Evolutionary conservation across 2,113 vertebrate genomes (phyloP).

Genomic region (Pluvialis apricaria): DNA sequence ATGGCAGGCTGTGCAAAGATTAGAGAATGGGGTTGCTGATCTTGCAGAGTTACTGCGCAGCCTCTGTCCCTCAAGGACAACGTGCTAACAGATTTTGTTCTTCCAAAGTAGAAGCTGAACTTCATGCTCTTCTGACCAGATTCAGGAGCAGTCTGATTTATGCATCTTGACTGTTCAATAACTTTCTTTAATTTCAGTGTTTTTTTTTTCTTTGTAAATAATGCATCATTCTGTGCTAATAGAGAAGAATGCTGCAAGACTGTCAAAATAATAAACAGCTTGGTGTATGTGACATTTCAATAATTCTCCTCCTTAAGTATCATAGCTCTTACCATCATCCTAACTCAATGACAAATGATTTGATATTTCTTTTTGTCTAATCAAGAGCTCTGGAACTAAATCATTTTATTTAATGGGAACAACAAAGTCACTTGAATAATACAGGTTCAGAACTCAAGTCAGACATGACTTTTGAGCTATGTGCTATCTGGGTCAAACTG

Average conservation of each 20-base stretch:
- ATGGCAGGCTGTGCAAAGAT: neutral
- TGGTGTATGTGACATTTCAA: neutral
- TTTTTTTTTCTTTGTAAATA: neutral
- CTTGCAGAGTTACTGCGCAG: neutral
- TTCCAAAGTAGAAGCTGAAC: neutral
- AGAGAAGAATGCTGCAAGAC: neutral
- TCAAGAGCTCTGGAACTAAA: neutral
- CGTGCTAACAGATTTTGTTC: neutral
- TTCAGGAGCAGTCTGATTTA: neutral
- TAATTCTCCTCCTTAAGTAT: neutral
- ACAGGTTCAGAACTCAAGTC: neutral
- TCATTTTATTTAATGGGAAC: neutral
- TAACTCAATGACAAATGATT: neutral
- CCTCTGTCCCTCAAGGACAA: neutral
- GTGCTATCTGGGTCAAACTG: neutral
- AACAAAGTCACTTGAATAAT: neutral
- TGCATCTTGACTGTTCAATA: neutral
- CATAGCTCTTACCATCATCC: neutral
- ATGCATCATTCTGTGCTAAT: neutral
- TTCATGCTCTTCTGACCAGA: neutral
- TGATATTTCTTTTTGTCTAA: conserved; percentile 34
- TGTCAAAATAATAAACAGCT: neutral
- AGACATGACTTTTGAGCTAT: neutral
- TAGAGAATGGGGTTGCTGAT: neutral
- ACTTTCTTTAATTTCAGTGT: neutral